phyloP scores from a whole-genome alignment of 2,797 vertebrate genomes.

The Florisuga fusca region DNA sequence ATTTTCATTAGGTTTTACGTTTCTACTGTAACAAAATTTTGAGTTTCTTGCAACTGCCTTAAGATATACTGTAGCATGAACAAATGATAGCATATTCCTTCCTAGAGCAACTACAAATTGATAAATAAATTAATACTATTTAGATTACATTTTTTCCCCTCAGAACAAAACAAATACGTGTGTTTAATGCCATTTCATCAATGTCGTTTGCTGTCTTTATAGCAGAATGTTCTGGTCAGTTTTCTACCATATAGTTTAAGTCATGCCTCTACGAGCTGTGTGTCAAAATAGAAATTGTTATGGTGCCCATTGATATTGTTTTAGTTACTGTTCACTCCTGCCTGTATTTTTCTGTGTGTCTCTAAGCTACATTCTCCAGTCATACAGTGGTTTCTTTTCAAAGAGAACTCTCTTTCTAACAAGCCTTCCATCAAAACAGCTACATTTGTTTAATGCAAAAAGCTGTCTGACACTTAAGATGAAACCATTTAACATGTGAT shows the following conservation, averaged over 20 bases:
- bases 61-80: not conserved
- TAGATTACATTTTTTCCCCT: not conserved
- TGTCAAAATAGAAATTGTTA: not conserved
- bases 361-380: not conserved
- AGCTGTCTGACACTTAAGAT: not conserved
- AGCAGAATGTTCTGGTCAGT: not conserved
- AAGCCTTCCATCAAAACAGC: not conserved
- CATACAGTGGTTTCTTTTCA: not conserved
- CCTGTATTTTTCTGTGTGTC: not conserved
- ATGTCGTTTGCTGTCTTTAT: not conserved
- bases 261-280: not conserved
- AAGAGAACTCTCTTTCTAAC: not conserved
- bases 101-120: not conserved
- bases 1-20: not conserved
- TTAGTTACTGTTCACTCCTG: not conserved
- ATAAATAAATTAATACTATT: not conserved
- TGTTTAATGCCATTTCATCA: not conserved
- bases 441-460: not conserved
- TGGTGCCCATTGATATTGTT: not conserved
- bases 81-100: not conserved
- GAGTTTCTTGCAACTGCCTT: not conserved
- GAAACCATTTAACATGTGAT: not conserved
- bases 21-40: not conserved
- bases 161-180: not conserved
- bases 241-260: not conserved